Evolutionary conservation across 2,113 vertebrate genomes (phyloP).

Genomic region (Enhydra lutris): DNA sequence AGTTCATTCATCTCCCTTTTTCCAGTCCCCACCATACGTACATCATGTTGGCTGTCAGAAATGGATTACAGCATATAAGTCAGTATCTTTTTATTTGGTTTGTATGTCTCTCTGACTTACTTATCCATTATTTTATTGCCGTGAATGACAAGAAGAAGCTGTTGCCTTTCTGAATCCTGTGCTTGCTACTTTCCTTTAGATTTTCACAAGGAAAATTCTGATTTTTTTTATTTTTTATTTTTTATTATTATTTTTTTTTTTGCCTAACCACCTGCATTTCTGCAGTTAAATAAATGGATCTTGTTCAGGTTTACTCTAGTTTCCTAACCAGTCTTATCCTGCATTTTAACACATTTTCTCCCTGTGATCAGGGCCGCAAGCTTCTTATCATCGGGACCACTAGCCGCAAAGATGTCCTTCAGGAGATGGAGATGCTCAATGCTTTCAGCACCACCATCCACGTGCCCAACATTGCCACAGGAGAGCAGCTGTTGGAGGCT

Average conservation of each 20-base stretch:
- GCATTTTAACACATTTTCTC: background rate
- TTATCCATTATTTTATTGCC: background rate
- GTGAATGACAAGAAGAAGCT: background rate
- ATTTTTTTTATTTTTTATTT: background rate
- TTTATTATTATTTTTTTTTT: background rate
- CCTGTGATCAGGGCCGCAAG: slow-evolving; percentile 90
- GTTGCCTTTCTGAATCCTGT: background rate
- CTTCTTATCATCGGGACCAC: slow-evolving; percentile 97
- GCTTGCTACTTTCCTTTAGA: background rate
- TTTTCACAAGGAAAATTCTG: background rate
- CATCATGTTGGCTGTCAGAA: background rate
- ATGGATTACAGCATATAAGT: background rate
- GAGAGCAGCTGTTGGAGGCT: slow-evolving; percentile 92
- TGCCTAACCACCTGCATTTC: background rate
- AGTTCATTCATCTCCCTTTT: background rate
- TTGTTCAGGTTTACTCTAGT: background rate
- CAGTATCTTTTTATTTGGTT: background rate
- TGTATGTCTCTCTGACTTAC: background rate
- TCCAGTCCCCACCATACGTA: background rate
- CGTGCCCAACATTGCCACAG: slow-evolving; percentile 92
- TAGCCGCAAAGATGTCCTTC: slow-evolving; percentile 95
- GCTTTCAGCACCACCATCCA: slow-evolving; percentile 97
- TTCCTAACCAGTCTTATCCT: background rate
- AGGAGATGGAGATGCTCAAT: slow-evolving; percentile 97
- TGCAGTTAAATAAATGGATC: background rate